phyloP scores from a whole-genome alignment of 1,140 invertebrate species.

The Eupristina koningsbergeri region DNA sequence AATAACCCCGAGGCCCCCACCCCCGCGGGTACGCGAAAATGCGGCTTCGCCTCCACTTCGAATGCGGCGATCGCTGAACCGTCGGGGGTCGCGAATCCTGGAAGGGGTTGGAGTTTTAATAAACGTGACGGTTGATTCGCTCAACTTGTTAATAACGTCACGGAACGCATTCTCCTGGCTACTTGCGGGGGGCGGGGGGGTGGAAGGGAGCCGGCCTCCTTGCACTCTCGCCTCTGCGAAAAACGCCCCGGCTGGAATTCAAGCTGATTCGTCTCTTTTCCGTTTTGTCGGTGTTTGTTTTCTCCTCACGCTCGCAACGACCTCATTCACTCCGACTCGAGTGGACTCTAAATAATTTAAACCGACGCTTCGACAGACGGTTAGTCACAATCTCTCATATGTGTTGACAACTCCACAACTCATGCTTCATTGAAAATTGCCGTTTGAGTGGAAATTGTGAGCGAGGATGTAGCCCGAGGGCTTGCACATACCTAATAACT shows the following conservation, averaged over 20 bases:
- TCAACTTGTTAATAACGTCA: conserved; percentile 60
- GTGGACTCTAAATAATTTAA: background rate
- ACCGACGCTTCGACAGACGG: background rate
- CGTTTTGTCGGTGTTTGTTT: too few relatives aligned
- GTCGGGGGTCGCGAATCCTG: background rate
- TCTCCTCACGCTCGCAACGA: too few relatives aligned
- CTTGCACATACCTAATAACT: too few relatives aligned
- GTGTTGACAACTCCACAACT: background rate
- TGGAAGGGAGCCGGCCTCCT: background rate
- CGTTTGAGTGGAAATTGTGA: too few relatives aligned
- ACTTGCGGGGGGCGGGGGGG: too few relatives aligned
- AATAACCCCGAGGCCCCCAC: conserved; percentile 62
- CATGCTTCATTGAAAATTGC: background rate
- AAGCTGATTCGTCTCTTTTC: background rate
- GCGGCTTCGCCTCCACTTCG: background rate
- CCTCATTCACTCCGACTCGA: background rate
- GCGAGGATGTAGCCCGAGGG: too few relatives aligned
- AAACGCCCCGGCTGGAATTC: background rate
- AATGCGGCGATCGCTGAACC: background rate
- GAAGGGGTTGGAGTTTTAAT: conserved; percentile 58
- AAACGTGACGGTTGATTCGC: conserved; percentile 62
- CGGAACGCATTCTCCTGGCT: background rate
- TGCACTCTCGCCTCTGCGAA: background rate
- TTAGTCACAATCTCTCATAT: background rate
- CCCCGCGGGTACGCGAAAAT: background rate